Conservation (phyloP, 1,140 invertebrate genomes). For the Magallana gigas region DNA sequence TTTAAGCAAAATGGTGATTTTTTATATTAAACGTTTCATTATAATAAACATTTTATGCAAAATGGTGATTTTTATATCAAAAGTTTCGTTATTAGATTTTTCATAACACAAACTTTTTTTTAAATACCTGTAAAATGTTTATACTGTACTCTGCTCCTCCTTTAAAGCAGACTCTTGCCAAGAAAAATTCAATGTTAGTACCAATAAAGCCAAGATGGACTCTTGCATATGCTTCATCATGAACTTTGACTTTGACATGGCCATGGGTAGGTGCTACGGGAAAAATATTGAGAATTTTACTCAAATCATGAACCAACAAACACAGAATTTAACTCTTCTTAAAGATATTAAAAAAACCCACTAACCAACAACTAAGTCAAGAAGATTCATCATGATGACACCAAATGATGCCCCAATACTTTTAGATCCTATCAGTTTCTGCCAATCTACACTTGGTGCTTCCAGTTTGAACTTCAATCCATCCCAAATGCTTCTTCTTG, state of each 20-base stretch:
- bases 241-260: conserved; percentile 58
- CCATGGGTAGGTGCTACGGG: conserved; percentile 61
- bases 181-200: conserved; percentile 64
- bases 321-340: not conserved
- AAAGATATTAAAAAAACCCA: not conserved
- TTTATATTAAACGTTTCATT: not conserved
- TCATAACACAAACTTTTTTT: not conserved
- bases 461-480: conserved; percentile 52
- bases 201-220: conserved; percentile 65
- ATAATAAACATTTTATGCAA: not conserved
- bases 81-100: not conserved
- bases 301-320: not conserved
- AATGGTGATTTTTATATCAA: too few species aligned
- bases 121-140: conserved; percentile 65
- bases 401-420: conserved; percentile 66
- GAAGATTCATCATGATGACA: conserved; percentile 59
- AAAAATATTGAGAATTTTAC: not conserved
- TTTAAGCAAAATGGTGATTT: too few species aligned
- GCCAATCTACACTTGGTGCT: conserved; percentile 62
- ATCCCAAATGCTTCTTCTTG: conserved; percentile 47
- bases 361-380: conserved; percentile 63
- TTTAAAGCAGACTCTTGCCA: conserved; percentile 64
- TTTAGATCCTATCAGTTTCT: conserved; percentile 59
- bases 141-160: conserved; percentile 64
- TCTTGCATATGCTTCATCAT: conserved; percentile 65